Percentiles rank a stretch among this genome's conserved stretches.
Evolutionary conservation across 92 coral and sea anemone species (phyloP).

Genomic region (Chrysogorgia sp.): DNA sequence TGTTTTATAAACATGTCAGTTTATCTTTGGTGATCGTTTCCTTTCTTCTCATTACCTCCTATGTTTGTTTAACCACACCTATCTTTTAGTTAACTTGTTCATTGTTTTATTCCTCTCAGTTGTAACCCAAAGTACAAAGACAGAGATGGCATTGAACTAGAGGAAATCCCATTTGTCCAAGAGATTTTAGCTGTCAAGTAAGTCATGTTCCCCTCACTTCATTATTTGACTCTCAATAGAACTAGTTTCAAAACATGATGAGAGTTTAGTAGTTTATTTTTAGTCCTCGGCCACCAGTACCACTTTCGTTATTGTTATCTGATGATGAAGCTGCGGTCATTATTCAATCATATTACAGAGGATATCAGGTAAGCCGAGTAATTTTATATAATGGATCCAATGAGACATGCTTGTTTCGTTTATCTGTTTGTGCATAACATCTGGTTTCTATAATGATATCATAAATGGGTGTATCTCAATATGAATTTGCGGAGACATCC

Average conservation of each 20-base stretch:
- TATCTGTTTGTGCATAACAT: too few relatives aligned
- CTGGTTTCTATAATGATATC: too few relatives aligned
- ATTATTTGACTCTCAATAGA: not conserved
- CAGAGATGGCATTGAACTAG: constrained; percentile 62
- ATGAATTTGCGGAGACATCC: too few relatives aligned
- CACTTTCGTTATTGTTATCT: constrained; percentile 83
- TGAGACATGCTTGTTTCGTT: too few relatives aligned
- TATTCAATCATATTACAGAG: constrained; percentile 88
- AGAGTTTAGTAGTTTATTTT: not conserved
- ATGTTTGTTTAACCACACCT: too few relatives aligned
- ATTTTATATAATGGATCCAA: too few relatives aligned
- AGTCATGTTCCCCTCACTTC: too few relatives aligned
- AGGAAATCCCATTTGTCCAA: constrained; percentile 92
- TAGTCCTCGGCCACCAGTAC: constrained; percentile 93
- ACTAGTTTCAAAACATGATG: not conserved
- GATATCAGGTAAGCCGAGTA: constrained; percentile 67
- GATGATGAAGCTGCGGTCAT: constrained; percentile 92
- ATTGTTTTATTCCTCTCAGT: constrained; percentile 42
- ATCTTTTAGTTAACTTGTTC: not conserved
- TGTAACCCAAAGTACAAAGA: constrained; percentile 72
- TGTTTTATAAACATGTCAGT: too few relatives aligned
- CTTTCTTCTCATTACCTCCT: too few relatives aligned
- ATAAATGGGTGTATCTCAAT: too few relatives aligned
- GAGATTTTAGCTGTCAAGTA: constrained; percentile 84
- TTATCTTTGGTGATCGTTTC: too few relatives aligned